Conservation (phyloP, 2,113 vertebrate genomes). For the Indri indri region DNA sequence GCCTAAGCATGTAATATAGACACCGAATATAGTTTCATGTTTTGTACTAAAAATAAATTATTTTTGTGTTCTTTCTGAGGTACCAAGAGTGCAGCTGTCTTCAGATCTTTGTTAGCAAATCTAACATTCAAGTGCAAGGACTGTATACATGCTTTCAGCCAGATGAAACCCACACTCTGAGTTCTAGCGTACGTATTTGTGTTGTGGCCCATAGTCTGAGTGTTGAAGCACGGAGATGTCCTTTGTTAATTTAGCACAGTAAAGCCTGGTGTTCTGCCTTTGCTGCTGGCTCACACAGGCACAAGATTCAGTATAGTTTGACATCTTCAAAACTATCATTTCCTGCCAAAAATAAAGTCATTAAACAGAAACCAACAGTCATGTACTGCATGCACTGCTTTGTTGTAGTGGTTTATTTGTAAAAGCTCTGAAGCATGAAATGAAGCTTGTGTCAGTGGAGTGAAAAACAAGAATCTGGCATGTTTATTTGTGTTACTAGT, state of each 20-base stretch:
- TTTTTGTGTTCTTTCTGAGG: conserved; percentile 27
- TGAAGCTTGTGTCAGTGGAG: not conserved
- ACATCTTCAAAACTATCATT: conserved; percentile 34
- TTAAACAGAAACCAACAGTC: conserved; percentile 29
- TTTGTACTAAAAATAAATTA: conserved; percentile 41
- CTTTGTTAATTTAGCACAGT: not conserved
- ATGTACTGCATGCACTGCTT: not conserved
- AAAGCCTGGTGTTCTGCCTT: not conserved
- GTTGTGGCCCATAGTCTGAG: not conserved
- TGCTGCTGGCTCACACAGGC: not conserved
- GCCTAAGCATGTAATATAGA: not conserved
- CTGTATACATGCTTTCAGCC: not conserved
- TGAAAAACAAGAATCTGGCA: not conserved
- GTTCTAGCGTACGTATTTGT: not conserved
- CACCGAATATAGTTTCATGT: not conserved
- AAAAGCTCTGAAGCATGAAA: not conserved
- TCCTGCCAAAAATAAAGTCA: conserved; percentile 40
- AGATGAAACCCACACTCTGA: not conserved
- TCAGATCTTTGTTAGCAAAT: conserved; percentile 27
- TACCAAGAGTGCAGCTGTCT: not conserved
- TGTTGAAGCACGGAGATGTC: not conserved
- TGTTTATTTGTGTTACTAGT: not conserved
- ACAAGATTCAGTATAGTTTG: not conserved
- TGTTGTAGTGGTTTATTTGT: conserved; percentile 34
- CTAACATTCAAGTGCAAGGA: not conserved